Evolutionary conservation across 1,140 invertebrate species (phyloP), one percentile per base, ranked within the genome.

Genomic region (Augochlora pura): DNA sequence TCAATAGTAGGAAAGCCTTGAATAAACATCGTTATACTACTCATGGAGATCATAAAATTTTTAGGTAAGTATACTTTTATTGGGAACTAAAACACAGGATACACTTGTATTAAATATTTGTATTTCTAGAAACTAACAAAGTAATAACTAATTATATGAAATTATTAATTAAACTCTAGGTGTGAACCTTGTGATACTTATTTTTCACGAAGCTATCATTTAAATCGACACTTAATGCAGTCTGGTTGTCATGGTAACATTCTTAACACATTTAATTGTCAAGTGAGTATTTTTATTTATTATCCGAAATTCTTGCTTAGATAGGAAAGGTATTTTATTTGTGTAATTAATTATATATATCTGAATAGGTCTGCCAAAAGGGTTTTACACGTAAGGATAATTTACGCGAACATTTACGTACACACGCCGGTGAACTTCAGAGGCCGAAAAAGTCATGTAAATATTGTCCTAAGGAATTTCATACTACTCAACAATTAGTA

Each of bases 311-410:
- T 16, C 5, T 21, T 25, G 2, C 23, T 21, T 6, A 21, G 21
- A 12, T 38, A n/a, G 23, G 42, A 2, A 21, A 86, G 87, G 67
- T 87, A 86, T 16, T 88, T 89, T 83, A 90, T 87, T 73, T 69
- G 67, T 62, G 14, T 12, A 14, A 46, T 46, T 46, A 46, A 46
- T 46, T 18, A 62, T 32, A 23, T 62, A 38, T 67, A 74, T 85
- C 79, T 69, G 83, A 67, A n/a, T 88, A 96, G 94, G 95, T 96
- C 32, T 97, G 96, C 86, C 93, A 94, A 21, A 95, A 96, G 88
- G 91, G 93, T 25, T 97, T 97, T 84, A 95, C 95, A 64, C 94
- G 96, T n/a, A 96, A 96, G 86, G 96, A 96, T 88, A 97, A 97
- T 91, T 91, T 97, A 69, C 93, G 95, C 18, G 96, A 96, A 82